Base-by-base conservation (phyloP, 2,113 vertebrate species). In the Speoplatyrhinus poulsoni region DNA sequence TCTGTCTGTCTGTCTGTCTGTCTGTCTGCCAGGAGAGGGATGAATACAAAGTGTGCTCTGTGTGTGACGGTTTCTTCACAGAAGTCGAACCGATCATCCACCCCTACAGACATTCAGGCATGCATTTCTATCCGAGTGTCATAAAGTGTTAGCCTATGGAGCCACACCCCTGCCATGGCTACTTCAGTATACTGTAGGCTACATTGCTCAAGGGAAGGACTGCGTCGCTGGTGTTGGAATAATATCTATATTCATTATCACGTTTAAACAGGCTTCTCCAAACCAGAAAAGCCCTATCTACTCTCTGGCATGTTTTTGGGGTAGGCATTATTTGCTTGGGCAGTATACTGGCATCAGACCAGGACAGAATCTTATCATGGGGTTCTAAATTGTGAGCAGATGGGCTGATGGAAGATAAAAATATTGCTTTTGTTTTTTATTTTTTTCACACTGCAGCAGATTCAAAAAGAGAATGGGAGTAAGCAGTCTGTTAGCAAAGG, bases 271-370 rank as follows among this genome's bases (percentile, higher is more conserved):
- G 32, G 3, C 57, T 59, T 12, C 13, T 36, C 12, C 12, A 36
- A 33, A 9, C 57, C 57, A 33, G 13, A 8, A 41, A 13, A 32
- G 12, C 32, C 32, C 57, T 36, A 6, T 55, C 36, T 12, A 12
- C 11, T 36, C 36, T 3, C 26, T 59, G 57, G 13, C 32, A 36
- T 41, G 32, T 59, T 62, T 4, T 17, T 5, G 3, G 2, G 9
- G 57, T 59, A 16, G 16, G 60, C 7, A 9, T 33, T 32, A n/a
- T 48, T 46, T 32, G 41, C 52, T 76, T 46, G 75, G 13, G 57
- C 67, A 60, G 65, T 52, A 49, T 10, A 8, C 61, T 72, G 78
- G 70, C 70, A 19, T 68, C 54, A 50, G 12, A 75, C 53, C 58
- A 67, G 8, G 8, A 10, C 19, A 36, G 10, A 75, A 54, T 52